Conservation (phyloP, 2,888 invertebrate genomes). For the Chelonus formosanus region DNA sequence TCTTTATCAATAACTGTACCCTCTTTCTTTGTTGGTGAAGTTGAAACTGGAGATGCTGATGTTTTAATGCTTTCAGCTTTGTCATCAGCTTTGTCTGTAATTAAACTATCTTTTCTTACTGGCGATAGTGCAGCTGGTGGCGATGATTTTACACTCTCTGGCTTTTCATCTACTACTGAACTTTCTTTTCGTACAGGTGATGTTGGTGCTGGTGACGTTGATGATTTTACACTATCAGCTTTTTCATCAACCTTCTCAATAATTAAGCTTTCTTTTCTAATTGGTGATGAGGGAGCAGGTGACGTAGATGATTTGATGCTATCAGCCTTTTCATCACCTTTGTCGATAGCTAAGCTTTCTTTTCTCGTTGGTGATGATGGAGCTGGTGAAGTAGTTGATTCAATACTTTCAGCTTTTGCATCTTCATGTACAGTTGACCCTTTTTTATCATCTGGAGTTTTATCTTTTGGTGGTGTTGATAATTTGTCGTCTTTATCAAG, state of each 20-base stretch:
- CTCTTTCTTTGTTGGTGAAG: background rate
- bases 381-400: background rate
- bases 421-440: background rate
- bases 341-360: too few species aligned
- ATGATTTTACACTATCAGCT: constrained; percentile 3
- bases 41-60: background rate
- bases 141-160: constrained; percentile 21
- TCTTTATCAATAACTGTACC: background rate
- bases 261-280: constrained; percentile 17
- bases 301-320: constrained; percentile 6
- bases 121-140: background rate
- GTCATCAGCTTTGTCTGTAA: background rate
- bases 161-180: background rate
- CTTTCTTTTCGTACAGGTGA: constrained; percentile 27
- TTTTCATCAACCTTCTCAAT: constrained; percentile 16
- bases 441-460: constrained; percentile 18
- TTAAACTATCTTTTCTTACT: background rate
- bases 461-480: constrained; percentile 18
- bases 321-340: background rate
- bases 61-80: background rate
- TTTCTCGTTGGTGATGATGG: background rate
- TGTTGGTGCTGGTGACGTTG: constrained; percentile 5
- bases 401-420: too few species aligned
- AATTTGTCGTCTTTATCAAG: constrained; percentile 14
- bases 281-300: constrained; percentile 11